These are phyloP conservation scores for Oligia strigilis DNA, from an alignment of 2,888 invertebrate species.

Conservation along the genomic window DNA sequence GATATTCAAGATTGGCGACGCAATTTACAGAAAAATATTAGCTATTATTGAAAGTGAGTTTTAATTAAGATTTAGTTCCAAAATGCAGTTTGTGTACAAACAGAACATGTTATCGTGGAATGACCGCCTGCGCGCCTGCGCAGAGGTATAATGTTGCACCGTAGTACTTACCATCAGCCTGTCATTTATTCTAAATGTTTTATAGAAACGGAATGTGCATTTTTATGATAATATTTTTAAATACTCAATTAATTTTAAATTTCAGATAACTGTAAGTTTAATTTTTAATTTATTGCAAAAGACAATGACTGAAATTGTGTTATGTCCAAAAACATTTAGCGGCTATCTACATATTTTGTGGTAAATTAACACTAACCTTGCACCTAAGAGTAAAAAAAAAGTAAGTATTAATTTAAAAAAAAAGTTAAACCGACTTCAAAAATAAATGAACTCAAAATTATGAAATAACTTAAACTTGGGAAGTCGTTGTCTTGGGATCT, in stretches of 20 bases:
- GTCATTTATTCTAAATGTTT: no score
- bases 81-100: background rate
- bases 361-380: no score
- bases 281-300: background rate
- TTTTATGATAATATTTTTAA: background rate
- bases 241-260: background rate
- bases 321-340: no score
- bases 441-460: no score
- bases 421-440: no score
- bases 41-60: constrained; percentile 7
- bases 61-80: background rate
- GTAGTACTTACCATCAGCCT: background rate
- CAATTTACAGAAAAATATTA: background rate
- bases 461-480: no score
- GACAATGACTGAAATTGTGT: no score
- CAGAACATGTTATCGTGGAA: background rate
- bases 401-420: no score
- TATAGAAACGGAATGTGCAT: no score
- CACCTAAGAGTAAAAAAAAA: no score
- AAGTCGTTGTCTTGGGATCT: no score
- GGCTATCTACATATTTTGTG: no score
- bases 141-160: background rate
- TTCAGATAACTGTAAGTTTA: constrained; percentile 18
- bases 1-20: constrained; percentile 8
- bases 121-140: background rate